A percentile compares a stretch with the other conserved stretches of the same genome.
Conservation (phyloP, 2,888 invertebrate species). For the Trileptium ribeirensis region DNA sequence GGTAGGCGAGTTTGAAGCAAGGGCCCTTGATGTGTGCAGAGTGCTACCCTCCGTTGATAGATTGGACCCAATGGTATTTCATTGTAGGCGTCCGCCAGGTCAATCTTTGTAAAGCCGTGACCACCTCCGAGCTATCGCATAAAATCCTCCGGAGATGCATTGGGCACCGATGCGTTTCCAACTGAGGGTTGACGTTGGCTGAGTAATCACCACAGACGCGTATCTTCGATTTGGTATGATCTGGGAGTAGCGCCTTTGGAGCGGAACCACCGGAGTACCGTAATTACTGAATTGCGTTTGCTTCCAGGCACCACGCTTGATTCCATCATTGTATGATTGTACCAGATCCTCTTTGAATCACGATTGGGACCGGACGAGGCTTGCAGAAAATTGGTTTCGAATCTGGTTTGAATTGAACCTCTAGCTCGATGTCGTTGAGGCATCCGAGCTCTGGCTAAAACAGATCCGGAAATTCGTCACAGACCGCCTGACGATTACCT, state of each 20-base stretch:
- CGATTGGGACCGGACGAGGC: background rate
- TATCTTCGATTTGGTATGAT: background rate
- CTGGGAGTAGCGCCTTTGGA: background rate
- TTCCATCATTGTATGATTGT: background rate
- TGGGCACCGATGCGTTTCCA: background rate
- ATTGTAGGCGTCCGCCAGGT: slow-evolving; percentile 10
- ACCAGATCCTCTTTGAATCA: background rate
- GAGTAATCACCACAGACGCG: slow-evolving; percentile 7
- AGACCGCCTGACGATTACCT: background rate
- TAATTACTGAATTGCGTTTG: slow-evolving; percentile 6
- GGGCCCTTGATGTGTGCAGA: slow-evolving; percentile 23
- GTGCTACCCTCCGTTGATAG: slow-evolving; percentile 8
- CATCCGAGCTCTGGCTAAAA: background rate
- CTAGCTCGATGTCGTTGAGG: background rate
- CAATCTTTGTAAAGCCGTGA: background rate
- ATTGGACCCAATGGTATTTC: background rate
- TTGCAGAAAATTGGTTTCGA: background rate
- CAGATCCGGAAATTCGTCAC: background rate
- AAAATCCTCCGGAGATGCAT: slow-evolving; percentile 1
- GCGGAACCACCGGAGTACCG: background rate
- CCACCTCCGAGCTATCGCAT: slow-evolving; percentile 6
- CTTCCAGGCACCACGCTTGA: background rate
- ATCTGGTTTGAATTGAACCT: background rate
- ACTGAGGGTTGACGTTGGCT: slow-evolving; percentile 2
- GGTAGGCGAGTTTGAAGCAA: slow-evolving; percentile 24